Evolutionary conservation across 2,888 invertebrate genomes (phyloP), one percentile per base, ranked within the genome.

Genomic region (Drosophila emarginata): DNA sequence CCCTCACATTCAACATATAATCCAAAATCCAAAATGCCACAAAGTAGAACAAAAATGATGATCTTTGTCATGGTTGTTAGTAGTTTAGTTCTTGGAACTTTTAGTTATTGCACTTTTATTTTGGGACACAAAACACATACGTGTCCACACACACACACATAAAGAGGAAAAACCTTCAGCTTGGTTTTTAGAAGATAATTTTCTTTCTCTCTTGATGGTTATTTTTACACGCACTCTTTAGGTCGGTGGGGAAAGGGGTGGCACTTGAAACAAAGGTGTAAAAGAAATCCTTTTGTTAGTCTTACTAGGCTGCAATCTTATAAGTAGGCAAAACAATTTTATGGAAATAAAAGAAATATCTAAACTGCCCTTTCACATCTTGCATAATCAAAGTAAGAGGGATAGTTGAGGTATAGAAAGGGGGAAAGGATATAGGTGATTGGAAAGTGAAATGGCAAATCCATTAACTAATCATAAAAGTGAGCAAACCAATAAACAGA

Each of bases 401-500:
- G 18, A 12, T 32, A 4, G 45, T 7, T 21, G 12, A 14, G 21
- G 12, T 32, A 26, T 26, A 26, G 36, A 36, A 3, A 12, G 37
- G 4, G 12, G 15, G 18, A 18, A 4, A 12, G 11, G 21, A 21
- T 12, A 21, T 45, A 50, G 52, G 61, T 54, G 67, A 65, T 60
- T 52, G 59, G 60, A 61, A 65, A 84, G 75, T 77, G 78, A 77
- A 87, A 87, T 87, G 66, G 79, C 84, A 77, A 32, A 71, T 73
- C 75, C 77, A 82, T 82, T 87, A 87, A 81, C 76, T 84, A 87
- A 87, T 87, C 87, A 87, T 71, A 71, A 72, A 71, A 60, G 40
- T 58, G 36, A 14, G 45, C 14, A 62, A 28, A 45, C 66, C 21
- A 15, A 6, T 18, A 50, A 37, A 18, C 32, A 45, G 12, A 50